phyloP scores from a whole-genome alignment of 2,797 vertebrate genomes.

The Micromesistius poutassou region DNA sequence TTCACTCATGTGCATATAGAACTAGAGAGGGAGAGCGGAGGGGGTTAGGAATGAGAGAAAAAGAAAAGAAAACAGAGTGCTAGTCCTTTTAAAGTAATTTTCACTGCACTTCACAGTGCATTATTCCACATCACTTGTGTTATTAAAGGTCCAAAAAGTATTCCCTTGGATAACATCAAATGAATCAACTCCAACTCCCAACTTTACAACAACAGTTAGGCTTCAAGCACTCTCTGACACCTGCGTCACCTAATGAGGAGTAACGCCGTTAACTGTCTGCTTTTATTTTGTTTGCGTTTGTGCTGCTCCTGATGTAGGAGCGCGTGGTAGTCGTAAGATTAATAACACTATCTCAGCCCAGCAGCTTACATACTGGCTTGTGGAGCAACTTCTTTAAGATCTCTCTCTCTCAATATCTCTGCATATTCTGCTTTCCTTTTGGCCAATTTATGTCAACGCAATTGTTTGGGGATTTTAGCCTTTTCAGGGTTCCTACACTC shows the following conservation, averaged over 20 bases:
- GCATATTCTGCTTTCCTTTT: not conserved
- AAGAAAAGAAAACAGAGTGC: not conserved
- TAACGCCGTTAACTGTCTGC: not conserved
- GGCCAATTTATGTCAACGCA: not conserved
- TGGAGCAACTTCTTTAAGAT: not conserved
- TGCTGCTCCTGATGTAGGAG: not conserved
- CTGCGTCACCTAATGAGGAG: not conserved
- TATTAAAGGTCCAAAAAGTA: not conserved
- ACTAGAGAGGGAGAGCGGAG: not conserved
- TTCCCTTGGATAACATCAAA: not conserved
- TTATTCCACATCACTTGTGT: not conserved
- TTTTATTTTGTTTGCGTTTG: not conserved
- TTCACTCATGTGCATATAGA: not conserved
- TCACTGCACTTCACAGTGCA: not conserved
- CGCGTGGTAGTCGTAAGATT: not conserved
- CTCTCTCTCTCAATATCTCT: conserved; percentile 5
- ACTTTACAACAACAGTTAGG: not conserved
- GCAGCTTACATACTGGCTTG: too few relatives aligned
- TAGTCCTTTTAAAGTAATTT: not conserved
- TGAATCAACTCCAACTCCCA: not conserved
- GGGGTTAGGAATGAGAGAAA: not conserved
- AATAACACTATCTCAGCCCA: too few relatives aligned
- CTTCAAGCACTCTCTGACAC: not conserved
- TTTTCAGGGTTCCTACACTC: not conserved
- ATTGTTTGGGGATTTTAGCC: not conserved